A percentile compares a stretch with the other conserved stretches of the same genome.
These are phyloP conservation scores for Semaprochilodus insignis DNA, from an alignment of 2,797 vertebrate genomes.

Conservation along the genomic window DNA sequence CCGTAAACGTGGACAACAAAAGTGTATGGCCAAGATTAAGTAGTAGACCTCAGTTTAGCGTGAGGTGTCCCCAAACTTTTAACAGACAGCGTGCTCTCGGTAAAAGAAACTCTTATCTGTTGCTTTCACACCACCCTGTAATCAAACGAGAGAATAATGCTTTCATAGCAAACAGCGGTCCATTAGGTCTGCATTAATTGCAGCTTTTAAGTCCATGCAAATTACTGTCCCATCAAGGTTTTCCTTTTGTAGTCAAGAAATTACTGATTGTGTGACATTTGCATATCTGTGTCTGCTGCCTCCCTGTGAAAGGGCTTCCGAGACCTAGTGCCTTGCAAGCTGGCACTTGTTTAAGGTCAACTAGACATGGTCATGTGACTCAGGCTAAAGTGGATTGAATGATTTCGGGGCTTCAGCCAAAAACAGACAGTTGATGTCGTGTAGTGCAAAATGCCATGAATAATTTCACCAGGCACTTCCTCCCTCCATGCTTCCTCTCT, in stretches of 20 bases:
- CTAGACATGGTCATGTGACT: conserved; percentile 16
- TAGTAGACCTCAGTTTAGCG: too few species aligned
- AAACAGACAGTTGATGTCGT: neutral
- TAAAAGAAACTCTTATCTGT: neutral
- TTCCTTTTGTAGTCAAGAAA: conserved; percentile 8
- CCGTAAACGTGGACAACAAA: too few species aligned
- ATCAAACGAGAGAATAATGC: neutral
- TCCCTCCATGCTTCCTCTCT: too few species aligned
- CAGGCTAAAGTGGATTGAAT: neutral
- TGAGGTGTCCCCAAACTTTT: neutral
- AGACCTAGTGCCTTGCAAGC: neutral
- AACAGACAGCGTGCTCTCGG: neutral
- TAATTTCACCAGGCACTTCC: neutral
- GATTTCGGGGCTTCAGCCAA: neutral
- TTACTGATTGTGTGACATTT: conserved; percentile 25
- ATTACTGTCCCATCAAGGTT: neutral
- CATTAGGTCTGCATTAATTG: neutral
- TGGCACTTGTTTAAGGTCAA: conserved; percentile 46
- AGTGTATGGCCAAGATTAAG: too few species aligned
- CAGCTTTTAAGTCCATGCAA: neutral
- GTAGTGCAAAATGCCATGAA: neutral
- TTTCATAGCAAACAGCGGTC: neutral
- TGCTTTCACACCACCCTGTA: neutral
- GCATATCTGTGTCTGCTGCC: conserved; percentile 20
- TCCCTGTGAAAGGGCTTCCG: neutral